Conservation (phyloP, 2,797 vertebrate species). For the Emys orbicularis region DNA sequence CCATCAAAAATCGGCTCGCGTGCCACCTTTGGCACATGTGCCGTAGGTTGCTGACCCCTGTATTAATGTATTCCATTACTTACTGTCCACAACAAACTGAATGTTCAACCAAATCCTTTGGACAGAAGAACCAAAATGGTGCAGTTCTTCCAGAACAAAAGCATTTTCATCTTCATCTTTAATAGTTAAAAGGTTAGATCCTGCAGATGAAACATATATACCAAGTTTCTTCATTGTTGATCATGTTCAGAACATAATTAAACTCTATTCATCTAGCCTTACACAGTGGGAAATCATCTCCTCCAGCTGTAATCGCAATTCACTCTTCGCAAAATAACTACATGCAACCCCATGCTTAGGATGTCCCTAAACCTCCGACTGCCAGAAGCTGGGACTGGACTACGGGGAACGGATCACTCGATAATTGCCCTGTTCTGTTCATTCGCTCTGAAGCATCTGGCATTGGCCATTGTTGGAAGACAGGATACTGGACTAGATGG, state of each 20-base stretch:
- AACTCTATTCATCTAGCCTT: background rate
- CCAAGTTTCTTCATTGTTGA: background rate
- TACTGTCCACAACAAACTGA: conserved; percentile 86
- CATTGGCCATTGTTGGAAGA: too few relatives aligned
- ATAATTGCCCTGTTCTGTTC: too few relatives aligned
- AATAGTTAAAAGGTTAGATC: conserved; percentile 90
- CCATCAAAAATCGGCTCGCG: too few relatives aligned
- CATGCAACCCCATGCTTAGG: background rate
- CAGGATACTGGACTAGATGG: too few relatives aligned
- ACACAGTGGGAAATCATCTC: background rate
- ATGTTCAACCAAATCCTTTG: conserved; percentile 91
- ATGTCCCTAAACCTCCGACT: background rate
- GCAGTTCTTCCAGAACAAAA: conserved; percentile 90
- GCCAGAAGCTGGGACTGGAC: too few relatives aligned
- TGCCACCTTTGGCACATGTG: too few relatives aligned
- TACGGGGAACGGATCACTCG: too few relatives aligned
- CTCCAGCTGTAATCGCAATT: background rate
- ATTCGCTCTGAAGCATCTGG: too few relatives aligned
- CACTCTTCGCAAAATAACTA: background rate
- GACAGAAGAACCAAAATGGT: conserved; percentile 81
- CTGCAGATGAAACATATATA: conserved; percentile 79
- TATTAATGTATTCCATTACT: conserved; percentile 65
- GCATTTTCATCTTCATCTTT: conserved; percentile 88
- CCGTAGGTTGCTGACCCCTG: too few relatives aligned
- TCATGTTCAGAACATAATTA: conserved; percentile 5